Base-by-base conservation (phyloP, 2,797 vertebrate genomes). In the Scolopax bukidnonensis region DNA sequence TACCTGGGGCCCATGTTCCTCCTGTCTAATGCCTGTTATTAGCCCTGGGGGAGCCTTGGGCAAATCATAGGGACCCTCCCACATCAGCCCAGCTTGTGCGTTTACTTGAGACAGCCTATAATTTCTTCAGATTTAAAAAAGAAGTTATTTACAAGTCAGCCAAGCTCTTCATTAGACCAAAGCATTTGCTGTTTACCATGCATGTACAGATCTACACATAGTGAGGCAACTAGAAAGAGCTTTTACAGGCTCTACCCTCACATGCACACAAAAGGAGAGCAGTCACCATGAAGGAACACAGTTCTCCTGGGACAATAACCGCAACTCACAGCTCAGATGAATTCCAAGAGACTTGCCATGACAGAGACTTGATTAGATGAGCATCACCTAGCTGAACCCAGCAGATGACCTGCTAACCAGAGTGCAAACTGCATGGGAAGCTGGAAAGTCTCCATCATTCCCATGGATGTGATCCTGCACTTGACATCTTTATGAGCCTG, bases 241-340 rank as follows among this genome's bases (percentile, higher is more conserved):
- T 64, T 68, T 20, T 21, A 23, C n/a, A 27, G 63, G 19, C 23
- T 60, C 56, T 32, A 17, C 19, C 15, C 28, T 8, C 5, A n/a
- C 3, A 1, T 0, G 13, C 18, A 57, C 21, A 15, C 56, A 33
- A 21, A 10, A n/a, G 27, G 9, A 50, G 12, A 74, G 21, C 21
- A 0, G 8, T 15, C 1, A 1, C 18, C 21, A 6, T 1, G 14
- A 41, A 40, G 71, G 21, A 85, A 27, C 30, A 16, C 15, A 9
- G 53, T 20, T 53, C 4, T 1, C 20, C 25, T 0, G 1, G 27
- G 38, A 33, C 43, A n/a, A 23, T 5, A n/a, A 25, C 48, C 32
- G 23, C 1, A 1, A 41, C 23, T 11, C 45, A 32, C 4, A 15
- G n/a, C 56, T 67, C 38, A 23, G 47, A 14, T 12, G 28, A 28